Percentiles rank a stretch among this genome's conserved stretches.
These are phyloP conservation scores for Isurus oxyrinchus DNA, from an alignment of 2,113 vertebrate species.

Conservation along the genomic window DNA sequence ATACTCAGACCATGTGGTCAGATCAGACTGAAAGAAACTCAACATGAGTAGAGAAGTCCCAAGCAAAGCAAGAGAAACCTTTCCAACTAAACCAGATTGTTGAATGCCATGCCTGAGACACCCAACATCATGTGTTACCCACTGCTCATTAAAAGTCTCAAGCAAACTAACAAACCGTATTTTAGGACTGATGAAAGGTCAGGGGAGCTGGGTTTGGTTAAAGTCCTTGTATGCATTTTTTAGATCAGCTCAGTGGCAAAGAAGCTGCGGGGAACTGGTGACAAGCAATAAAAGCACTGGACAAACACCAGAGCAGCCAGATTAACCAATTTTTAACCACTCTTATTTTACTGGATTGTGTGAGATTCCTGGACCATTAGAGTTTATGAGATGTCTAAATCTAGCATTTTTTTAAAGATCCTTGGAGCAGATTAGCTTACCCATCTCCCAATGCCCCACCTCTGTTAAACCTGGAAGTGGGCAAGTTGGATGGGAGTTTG, in stretches of 20 bases:
- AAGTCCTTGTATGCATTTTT: not conserved
- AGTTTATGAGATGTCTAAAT: not conserved
- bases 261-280: not conserved
- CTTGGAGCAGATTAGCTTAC: too few relatives aligned
- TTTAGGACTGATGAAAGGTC: not conserved
- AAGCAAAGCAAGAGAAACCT: not conserved
- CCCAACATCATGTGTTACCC: not conserved
- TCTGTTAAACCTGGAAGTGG: too few relatives aligned
- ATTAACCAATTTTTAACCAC: not conserved
- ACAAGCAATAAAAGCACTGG: not conserved
- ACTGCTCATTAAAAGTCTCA: not conserved
- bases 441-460: too few relatives aligned
- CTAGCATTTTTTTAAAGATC: too few relatives aligned
- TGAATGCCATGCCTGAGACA: not conserved
- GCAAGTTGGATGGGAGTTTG: too few relatives aligned
- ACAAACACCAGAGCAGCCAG: not conserved
- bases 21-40: not conserved
- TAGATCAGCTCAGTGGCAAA: not conserved
- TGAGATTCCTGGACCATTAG: not conserved
- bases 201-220: too few relatives aligned
- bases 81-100: not conserved
- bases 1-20: not conserved
- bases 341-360: not conserved
- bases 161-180: not conserved
- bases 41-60: not conserved